Base-by-base conservation (phyloP, 2,113 vertebrate genomes). In the Calypte anna region DNA sequence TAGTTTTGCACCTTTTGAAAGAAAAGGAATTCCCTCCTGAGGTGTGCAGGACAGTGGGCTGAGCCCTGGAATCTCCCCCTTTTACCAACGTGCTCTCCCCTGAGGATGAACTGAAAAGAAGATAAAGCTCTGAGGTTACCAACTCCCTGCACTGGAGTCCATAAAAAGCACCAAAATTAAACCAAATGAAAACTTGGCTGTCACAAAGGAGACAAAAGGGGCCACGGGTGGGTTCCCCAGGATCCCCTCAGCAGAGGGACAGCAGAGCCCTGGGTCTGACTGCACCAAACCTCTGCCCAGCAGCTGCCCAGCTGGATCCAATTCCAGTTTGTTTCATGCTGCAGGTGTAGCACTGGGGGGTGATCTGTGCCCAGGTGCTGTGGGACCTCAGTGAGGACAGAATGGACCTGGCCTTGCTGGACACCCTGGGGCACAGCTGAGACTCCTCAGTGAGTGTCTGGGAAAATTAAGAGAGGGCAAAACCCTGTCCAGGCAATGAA, bases 401-500 rank as follows among this genome's bases (percentile, higher is more conserved):
- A 18, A 15, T 1, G 1, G 25, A 33, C 14, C 33, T 57, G 43
- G 53, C 38, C 0, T 0, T 25, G 40, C n/a, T 3, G 2, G 38
- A 3, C 63, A 10, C 72, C 22, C 2, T 25, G 25, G n/a, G 46
- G 10, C 57, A 19, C 30, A 61, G 64, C 70, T 38, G 53, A 66
- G 31, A 40, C 53, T 33, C 44, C 1, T 70, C 23, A 40, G 8
- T 5, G 43, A 6, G 8, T 51, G 28, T 19, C 38, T 54, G 46
- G 63, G 24, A 46, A 62, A 74, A 28, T n/a, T 51, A 14, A 68
- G n/a, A 19, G 33, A n/a, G 33, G 40, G 14, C 24, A 78, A 46
- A 58, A 8, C 3, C 1, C 18, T 4, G 1, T 2, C 12, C 0
- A 12, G 18, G 7, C 0, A 10, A 31, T 17, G 51, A 16, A 33